A percentile compares a stretch with the other conserved stretches of the same genome.
These are phyloP conservation scores for Phyllostomus hastatus DNA, from an alignment of 2,113 vertebrate species.

Conservation along the genomic window DNA sequence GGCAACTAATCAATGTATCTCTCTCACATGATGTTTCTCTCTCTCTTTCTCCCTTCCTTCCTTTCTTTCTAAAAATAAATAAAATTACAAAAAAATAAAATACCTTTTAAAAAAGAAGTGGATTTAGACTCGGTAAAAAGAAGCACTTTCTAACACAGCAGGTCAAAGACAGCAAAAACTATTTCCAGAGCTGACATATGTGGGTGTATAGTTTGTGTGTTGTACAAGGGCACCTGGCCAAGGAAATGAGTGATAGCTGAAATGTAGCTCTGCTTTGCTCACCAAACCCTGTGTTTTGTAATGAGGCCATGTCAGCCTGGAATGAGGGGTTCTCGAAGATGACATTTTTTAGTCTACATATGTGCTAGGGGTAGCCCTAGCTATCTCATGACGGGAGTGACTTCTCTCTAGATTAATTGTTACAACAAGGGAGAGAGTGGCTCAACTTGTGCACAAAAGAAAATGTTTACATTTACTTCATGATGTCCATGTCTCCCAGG, in stretches of 20 bases:
- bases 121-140: neutral
- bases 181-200: neutral
- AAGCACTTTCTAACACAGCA: neutral
- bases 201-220: neutral
- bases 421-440: neutral
- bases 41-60: no score
- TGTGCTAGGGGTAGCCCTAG: neutral
- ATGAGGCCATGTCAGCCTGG: neutral
- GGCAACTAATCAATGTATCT: no score
- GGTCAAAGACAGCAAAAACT: neutral
- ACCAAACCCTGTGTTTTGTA: neutral
- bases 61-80: no score
- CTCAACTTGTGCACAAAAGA: neutral
- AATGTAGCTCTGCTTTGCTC: neutral
- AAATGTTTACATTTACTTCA: neutral
- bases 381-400: neutral
- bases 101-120: neutral
- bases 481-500: neutral
- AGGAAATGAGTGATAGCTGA: neutral
- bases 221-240: neutral
- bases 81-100: no score
- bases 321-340: neutral
- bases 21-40: no score
- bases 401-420: neutral
- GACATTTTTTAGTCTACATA: neutral